Base-by-base conservation (phyloP, 2,888 invertebrate genomes). In the Andrena haemorrhoa region DNA sequence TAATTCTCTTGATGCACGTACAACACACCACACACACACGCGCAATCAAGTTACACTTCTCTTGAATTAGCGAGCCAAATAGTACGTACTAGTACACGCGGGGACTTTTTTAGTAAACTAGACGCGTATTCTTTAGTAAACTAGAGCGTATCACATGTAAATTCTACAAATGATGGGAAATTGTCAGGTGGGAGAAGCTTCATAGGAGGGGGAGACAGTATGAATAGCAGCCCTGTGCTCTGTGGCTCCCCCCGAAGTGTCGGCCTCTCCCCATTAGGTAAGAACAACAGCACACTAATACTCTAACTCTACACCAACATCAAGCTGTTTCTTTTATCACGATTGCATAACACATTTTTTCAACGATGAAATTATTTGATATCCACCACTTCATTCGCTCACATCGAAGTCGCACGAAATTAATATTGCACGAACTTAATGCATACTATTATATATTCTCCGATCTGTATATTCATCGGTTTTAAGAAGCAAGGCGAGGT, bases 201-300 rank as follows among this genome's bases (percentile, higher is more conserved):
- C 89, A 91, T 92, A 89, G 92, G 90, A 90, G 93, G 93, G 92
- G 93, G 92, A 85, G 95, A 95, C 89, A 95, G 95, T 92, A 92
- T 94, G 83, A 94, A 95, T 91, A 95, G 95, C 93, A 95, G 95
- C 90, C 95, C 95, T 75, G 94, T 95, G 91, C 94, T 94, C 71
- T 94, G 94, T 87, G 95, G 95, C 86, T 95, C 95, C 83, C 94
- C 95, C 82, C 94, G 94, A 92, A 95, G 95, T 92, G 94, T 95
- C 88, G 95, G 95, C 85, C 91, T 95, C 84, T 95, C 95, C 85
- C 95, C 95, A 73, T 92, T 95, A 94, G 95, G 95, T 95, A 94
- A 93, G 93, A 88, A 84, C 79, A 85, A 83, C 71, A 86, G 85
- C 86, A 90, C 88, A 87, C 84, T 85, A 66, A 75, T 82, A 81